phyloP scores from a whole-genome alignment of 2,113 vertebrate species.

The Capra hircus region DNA sequence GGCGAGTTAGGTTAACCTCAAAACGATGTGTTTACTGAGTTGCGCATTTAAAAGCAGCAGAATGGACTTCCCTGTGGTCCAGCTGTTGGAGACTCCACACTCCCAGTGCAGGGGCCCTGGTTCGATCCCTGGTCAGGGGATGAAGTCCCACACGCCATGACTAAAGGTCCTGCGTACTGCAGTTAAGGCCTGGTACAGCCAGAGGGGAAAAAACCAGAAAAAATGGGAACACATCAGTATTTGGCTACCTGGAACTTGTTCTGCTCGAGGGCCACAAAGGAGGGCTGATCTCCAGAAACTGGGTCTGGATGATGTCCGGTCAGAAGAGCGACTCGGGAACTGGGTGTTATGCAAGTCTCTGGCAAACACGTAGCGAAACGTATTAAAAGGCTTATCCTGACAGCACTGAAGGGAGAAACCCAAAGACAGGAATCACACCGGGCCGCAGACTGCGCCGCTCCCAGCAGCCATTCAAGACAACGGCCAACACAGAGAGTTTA shows the following conservation, averaged over 20 bases:
- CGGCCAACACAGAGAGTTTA: not conserved
- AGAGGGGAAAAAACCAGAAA: not conserved
- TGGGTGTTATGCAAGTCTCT: not conserved
- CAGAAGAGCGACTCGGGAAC: not conserved
- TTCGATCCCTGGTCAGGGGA: not conserved
- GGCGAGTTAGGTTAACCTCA: not conserved
- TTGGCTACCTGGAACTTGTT: not conserved
- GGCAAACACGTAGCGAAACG: not conserved
- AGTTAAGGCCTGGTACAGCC: not conserved
- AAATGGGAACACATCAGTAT: not conserved
- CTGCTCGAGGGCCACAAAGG: not conserved
- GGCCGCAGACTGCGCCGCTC: not conserved
- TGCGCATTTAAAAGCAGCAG: not conserved
- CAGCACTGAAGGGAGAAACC: not conserved
- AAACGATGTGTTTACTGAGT: not conserved
- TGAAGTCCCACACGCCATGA: fast-evolving
- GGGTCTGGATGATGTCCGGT: not conserved
- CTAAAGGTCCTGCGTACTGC: not conserved
- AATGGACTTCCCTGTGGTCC: not conserved
- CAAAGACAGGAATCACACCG: not conserved
- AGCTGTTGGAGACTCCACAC: not conserved
- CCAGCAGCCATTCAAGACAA: not conserved
- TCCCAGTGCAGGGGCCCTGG: not conserved
- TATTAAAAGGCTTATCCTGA: not conserved
- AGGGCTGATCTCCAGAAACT: not conserved